A percentile compares a stretch with the other conserved stretches of the same genome.
These are phyloP conservation scores for Parelbella ahira DNA, from an alignment of 2,888 invertebrate genomes.

Conservation along the genomic window DNA sequence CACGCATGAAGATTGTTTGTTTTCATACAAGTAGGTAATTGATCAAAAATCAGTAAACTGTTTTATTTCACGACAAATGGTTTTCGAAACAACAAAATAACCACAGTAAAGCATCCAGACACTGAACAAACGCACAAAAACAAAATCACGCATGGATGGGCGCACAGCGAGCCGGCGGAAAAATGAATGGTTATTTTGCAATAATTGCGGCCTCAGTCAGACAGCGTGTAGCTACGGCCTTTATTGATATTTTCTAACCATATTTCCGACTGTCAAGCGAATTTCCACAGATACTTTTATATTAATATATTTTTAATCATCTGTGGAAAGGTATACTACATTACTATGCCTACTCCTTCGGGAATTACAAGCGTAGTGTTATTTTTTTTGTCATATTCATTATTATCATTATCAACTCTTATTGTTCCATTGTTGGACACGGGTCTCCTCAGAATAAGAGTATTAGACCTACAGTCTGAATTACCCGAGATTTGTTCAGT, in stretches of 20 bases:
- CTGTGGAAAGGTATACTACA: too few species aligned
- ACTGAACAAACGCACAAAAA: constrained; percentile 72
- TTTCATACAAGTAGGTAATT: constrained; percentile 38
- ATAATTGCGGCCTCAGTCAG: constrained; percentile 58
- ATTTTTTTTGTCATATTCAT: too few species aligned
- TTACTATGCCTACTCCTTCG: too few species aligned
- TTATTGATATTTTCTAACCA: constrained; percentile 32
- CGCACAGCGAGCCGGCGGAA: constrained; percentile 57
- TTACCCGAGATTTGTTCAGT: too few species aligned
- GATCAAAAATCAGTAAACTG: constrained; percentile 52
- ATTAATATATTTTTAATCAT: too few species aligned
- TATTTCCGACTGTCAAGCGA: constrained; percentile 21
- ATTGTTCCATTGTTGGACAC: too few species aligned
- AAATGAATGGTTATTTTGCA: constrained; percentile 71
- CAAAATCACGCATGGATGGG: constrained; percentile 71
- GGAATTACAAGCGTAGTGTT: too few species aligned
- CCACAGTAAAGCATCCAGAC: constrained; percentile 63
- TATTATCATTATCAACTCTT: too few species aligned
- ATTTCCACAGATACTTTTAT: too few species aligned
- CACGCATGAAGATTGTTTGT: constrained; percentile 33
- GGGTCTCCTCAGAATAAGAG: too few species aligned
- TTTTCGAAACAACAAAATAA: constrained; percentile 62
- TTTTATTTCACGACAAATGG: constrained; percentile 61
- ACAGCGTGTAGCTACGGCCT: constrained; percentile 39
- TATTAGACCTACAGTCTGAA: too few species aligned